Base-by-base conservation (phyloP, 2,888 invertebrate genomes). In the Pinctada fucata region DNA sequence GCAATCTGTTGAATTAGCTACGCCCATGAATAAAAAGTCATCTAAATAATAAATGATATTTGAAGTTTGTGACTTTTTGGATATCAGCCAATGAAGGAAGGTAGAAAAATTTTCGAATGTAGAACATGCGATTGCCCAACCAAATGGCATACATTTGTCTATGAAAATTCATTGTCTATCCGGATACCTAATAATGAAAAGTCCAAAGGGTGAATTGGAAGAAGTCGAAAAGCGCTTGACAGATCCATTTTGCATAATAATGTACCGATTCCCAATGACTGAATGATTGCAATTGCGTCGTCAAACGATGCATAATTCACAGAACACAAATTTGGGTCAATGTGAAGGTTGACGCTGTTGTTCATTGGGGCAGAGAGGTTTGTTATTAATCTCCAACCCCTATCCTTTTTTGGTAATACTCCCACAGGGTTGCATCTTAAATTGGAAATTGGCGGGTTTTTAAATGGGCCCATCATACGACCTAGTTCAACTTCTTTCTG, bases 21-120 rank as follows among this genome's bases (percentile, higher is more conserved):
- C 45, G 5, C 76, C 71, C n/a, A 58, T 52, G 72, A 72, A 76
- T 72, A 76, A n/a, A 72, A 76, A 76, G 49, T 72, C 76, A 67
- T 76, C 76, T 58, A 76, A 70, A 72, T 76, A 76, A 47, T 72
- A 67, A 58, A 66, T 67, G n/a, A 76, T 50, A 5, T 63, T 49
- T 45, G 69, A 16, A 51, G 50, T 64, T 8, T 5, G n/a, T 2
- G 64, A 58, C 51, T 50, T 64, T 10, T 47, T 50, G 31, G 31
- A 16, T 8, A 76, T 65, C 3, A 49, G 65, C 70, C 76, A 70
- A 2, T 76, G 65, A 65, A 76, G 31, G 49, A 76, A 76, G 10
- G 76, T 76, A n/a, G 76, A 47, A 71, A 71, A 64, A 3, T 63
- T 76, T 45, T 76, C 51, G 16, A 70, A 76, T 5, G 71, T 45